Conservation (phyloP, 2,888 invertebrate genomes). For the Nomada lathburiana region DNA sequence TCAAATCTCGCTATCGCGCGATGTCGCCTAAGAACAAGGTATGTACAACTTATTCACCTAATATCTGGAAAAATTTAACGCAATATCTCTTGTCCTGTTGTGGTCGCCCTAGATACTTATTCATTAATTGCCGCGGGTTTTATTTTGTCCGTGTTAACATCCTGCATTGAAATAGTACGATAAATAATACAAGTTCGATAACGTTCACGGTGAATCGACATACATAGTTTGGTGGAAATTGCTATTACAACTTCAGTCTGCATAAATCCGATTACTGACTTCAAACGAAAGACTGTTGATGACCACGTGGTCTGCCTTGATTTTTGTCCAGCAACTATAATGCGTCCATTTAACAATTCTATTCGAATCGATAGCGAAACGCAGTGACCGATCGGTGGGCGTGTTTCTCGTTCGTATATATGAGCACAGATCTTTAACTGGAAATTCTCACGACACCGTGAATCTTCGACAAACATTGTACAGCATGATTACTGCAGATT, state of each 20-base stretch:
- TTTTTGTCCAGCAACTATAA: neutral
- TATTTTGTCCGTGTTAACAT: neutral
- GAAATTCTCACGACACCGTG: neutral
- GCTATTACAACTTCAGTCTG: neutral
- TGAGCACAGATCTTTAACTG: conserved; percentile 10
- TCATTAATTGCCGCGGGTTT: neutral
- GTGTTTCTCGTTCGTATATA: conserved; percentile 24
- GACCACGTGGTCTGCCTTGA: conserved; percentile 37
- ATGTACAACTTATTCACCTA: conserved; percentile 51
- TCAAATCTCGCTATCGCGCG: conserved; percentile 27
- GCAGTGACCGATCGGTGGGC: conserved; percentile 39
- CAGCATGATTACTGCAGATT: neutral
- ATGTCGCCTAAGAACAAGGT: conserved; percentile 79
- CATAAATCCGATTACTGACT: neutral
- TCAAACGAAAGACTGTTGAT: conserved; percentile 7
- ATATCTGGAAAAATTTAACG: neutral
- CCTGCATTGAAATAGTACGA: neutral
- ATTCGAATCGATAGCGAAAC: conserved; percentile 37
- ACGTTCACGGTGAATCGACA: neutral
- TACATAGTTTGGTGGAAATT: neutral
- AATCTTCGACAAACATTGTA: neutral
- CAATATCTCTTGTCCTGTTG: neutral
- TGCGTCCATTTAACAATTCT: conserved; percentile 37
- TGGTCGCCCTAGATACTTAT: neutral
- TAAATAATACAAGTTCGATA: neutral